phyloP scores from a whole-genome alignment of 2,113 vertebrate genomes.

The Ailurus styani region DNA sequence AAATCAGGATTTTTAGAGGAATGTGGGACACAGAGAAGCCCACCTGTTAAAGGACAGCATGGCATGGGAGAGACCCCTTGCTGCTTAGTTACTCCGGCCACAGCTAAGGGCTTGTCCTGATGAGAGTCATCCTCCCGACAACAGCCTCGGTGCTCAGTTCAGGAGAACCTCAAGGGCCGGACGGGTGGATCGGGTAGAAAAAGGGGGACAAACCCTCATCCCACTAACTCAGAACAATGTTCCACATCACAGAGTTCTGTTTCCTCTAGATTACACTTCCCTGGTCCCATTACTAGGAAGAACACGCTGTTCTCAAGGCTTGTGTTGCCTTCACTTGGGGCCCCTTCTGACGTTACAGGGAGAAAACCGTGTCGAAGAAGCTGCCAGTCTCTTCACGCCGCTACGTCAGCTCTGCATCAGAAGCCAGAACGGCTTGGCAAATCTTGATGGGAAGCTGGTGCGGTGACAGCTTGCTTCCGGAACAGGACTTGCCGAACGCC shows the following conservation, averaged over 20 bases:
- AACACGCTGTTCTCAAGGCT: neutral
- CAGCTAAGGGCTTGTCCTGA: neutral
- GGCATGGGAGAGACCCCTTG: neutral
- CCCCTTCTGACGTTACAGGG: neutral
- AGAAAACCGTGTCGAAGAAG: neutral
- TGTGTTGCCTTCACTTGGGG: neutral
- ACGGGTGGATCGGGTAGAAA: neutral
- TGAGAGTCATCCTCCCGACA: neutral
- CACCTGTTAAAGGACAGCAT: rapidly evolving
- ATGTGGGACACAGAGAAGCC: neutral
- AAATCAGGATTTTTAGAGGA: neutral
- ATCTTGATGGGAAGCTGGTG: neutral
- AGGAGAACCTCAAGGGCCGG: neutral
- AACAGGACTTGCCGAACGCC: neutral
- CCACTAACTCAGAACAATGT: rapidly evolving
- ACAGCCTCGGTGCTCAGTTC: neutral
- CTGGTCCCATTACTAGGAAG: neutral
- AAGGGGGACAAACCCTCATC: neutral
- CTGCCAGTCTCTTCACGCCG: conserved; percentile 8
- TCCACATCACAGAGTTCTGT: no score
- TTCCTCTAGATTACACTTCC: neutral
- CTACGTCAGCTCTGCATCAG: neutral
- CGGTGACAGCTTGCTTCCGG: conserved; percentile 50
- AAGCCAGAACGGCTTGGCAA: neutral
- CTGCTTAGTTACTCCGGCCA: neutral